A percentile compares a stretch with the other conserved stretches of the same genome.
phyloP scores from a whole-genome alignment of 2,797 vertebrate species.

The Chaetophractus vellerosus region DNA sequence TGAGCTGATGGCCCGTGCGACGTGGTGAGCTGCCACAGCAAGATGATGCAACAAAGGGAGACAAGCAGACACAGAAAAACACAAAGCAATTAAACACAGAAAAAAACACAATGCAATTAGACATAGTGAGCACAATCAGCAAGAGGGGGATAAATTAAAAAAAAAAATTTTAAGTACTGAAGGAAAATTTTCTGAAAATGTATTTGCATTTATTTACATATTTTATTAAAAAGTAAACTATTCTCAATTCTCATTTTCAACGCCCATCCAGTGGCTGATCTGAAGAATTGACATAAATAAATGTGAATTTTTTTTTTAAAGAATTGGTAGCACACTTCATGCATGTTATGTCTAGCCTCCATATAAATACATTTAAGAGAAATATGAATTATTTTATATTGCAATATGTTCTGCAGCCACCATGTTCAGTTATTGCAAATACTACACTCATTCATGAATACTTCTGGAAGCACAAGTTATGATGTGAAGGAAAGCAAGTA shows the following conservation, averaged over 20 bases:
- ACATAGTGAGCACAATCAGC: too few species aligned
- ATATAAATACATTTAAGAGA: background rate
- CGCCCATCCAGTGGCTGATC: background rate
- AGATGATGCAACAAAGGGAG: too few species aligned
- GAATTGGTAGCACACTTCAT: background rate
- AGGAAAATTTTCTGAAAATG: background rate
- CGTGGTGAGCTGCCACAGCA: too few species aligned
- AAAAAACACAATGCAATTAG: too few species aligned
- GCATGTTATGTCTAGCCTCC: background rate
- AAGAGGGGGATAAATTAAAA: too few species aligned
- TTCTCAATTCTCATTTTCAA: background rate
- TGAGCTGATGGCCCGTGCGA: too few species aligned
- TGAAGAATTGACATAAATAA: background rate
- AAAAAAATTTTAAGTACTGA: too few species aligned
- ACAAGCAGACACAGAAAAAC: too few species aligned
- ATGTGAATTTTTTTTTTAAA: too few species aligned
- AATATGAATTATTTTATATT: slow-evolving; percentile 30
- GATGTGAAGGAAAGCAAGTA: background rate
- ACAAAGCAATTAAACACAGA: too few species aligned
- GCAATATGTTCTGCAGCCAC: slow-evolving; percentile 13
- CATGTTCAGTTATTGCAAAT: slow-evolving; percentile 6
- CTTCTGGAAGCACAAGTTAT: background rate
- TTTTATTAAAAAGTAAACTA: slow-evolving; percentile 34
- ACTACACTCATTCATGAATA: background rate
- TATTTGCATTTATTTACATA: slow-evolving; percentile 52